Base-by-base conservation (phyloP, 2,888 invertebrate genomes). In the Rhopalosiphum nymphaeae region DNA sequence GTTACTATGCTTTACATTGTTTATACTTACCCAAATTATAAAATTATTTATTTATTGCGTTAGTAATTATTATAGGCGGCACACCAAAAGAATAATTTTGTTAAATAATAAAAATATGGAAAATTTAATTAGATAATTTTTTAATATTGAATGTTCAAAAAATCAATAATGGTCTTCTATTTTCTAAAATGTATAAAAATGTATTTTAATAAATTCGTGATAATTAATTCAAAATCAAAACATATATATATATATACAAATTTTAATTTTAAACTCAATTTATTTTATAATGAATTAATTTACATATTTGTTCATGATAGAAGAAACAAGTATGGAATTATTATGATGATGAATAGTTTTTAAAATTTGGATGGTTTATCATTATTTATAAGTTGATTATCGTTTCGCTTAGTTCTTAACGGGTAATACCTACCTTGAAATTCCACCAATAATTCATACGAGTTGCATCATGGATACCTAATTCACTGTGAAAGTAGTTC, bases 401-500 rank as follows among this genome's bases (percentile, higher is more conserved):
- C 21, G 36, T 78, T 78, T 36, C 21, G 78, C 36, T 36, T 36
- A 78, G 21, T 11, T 36, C 2, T 7, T 78, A 78, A 36, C 67
- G 3, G 36, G 21, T 21, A 36, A 42, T 36, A 42, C 36, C 21
- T 78, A 78, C 78, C 78, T 78, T 78, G 78, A 21, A 78, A 21
- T 36, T n/a, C 36, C 21, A 78, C 78, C 78, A 78, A 78, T 78
- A 36, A 78, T 36, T 36, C 21, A 78, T 16, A 78, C 36, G 5
- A 78, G 36, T 78, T 78, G 16, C 78, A 78, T 78, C 36, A 78
- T 36, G 36, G 36, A 9, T 16, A 78, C 36, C 78, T 36, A 46
- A 86, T 85, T 86, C 25, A 56, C 85, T 44, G 91, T 91, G 91
- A 91, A 91, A 91, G 91, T 91, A 91, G 91, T 57, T 25, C 21